phyloP scores from a whole-genome alignment of 2,888 invertebrate species.

The Silvanus unidentatus region DNA sequence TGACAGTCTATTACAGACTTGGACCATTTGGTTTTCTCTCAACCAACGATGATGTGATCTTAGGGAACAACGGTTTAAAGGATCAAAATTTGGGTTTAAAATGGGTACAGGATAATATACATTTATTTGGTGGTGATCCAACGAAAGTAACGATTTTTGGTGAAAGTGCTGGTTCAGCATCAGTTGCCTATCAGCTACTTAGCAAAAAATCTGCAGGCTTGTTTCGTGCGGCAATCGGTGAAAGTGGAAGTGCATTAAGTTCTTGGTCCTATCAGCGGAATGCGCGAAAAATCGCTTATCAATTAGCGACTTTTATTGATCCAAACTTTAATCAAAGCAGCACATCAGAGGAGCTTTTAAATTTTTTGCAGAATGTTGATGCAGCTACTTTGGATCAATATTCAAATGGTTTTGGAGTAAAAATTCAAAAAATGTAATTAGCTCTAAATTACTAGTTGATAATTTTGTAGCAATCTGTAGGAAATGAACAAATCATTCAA shows the following conservation, averaged over 20 bases:
- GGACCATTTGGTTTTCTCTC: slow-evolving; percentile 69
- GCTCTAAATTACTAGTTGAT: too few relatives aligned
- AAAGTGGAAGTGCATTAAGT: slow-evolving; percentile 37
- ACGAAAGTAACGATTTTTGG: slow-evolving; percentile 61
- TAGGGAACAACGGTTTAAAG: slow-evolving; percentile 67
- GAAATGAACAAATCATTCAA: slow-evolving; percentile 21
- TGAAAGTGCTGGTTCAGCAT: slow-evolving; percentile 64
- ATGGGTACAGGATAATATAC: slow-evolving; percentile 64
- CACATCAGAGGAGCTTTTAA: slow-evolving; percentile 7
- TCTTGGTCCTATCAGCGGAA: slow-evolving; percentile 38
- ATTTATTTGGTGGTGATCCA: slow-evolving; percentile 64
- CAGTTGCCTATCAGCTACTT: slow-evolving; percentile 15
- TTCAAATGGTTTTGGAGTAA: neutral
- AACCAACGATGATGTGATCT: slow-evolving; percentile 61
- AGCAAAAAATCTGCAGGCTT: slow-evolving; percentile 15
- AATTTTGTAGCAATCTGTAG: slow-evolving; percentile 17
- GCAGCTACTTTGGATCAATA: slow-evolving; percentile 4
- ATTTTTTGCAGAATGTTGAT: slow-evolving; percentile 10
- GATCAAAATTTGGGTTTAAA: slow-evolving; percentile 64
- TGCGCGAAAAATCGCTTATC: slow-evolving; percentile 27
- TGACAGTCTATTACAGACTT: slow-evolving; percentile 64
- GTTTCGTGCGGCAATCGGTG: slow-evolving; percentile 36
- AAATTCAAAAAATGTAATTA: neutral
- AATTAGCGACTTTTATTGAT: slow-evolving; percentile 28
- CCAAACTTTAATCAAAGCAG: slow-evolving; percentile 19